Base-by-base conservation (phyloP, 1,140 invertebrate species). In the Pogonognathellus flavescens region DNA sequence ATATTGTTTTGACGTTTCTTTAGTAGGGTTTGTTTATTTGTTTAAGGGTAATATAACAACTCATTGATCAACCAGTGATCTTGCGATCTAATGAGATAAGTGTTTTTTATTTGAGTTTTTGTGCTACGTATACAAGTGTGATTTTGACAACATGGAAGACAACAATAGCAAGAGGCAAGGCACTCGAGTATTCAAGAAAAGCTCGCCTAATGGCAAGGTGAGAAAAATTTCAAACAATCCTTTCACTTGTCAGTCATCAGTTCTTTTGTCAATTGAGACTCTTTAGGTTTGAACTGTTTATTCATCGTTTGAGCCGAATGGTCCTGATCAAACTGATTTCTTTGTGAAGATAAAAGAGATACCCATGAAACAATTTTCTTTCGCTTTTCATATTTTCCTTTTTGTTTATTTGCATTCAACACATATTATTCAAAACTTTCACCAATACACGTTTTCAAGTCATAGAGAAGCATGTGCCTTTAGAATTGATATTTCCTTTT, bases 151-250 rank as follows among this genome's bases (percentile, higher is more conserved):
- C 31, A 89, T 87, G 87, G 88, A 88, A 84, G 90, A 90, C 49
- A 88, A 89, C 84, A 89, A 88, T 85, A 89, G 89, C 72, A 90
- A 90, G 83, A 87, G 90, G 66, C 90, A 90, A 84, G 90, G 89
- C n/a, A 90, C 90, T 41, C 82, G 90, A 82, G 97, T 98, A 11
- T 98, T 98, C 92, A 98, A 98, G 92, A 98, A 98, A 91, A 97
- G 96, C 90, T 97, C 96, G 84, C 95, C 96, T 13, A 98, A 98
- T 93, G 96, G 96, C 87, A 98, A 97, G 92, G 94, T 94, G 91
- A 90, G 90, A 62, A 55, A 80, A 52, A 55, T 57, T 53, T 31
- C 55, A 22, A n/a, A n/a, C n/a, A n/a, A n/a, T n/a, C n/a, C n/a
- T n/a, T 81, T 81, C 41, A 25, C 41, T 13, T 50, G n/a, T 31